A percentile compares a stretch with the other conserved stretches of the same genome.
Evolutionary conservation across 2,113 vertebrate species (phyloP).

Genomic region (Machaerirhynchus nigripectus): DNA sequence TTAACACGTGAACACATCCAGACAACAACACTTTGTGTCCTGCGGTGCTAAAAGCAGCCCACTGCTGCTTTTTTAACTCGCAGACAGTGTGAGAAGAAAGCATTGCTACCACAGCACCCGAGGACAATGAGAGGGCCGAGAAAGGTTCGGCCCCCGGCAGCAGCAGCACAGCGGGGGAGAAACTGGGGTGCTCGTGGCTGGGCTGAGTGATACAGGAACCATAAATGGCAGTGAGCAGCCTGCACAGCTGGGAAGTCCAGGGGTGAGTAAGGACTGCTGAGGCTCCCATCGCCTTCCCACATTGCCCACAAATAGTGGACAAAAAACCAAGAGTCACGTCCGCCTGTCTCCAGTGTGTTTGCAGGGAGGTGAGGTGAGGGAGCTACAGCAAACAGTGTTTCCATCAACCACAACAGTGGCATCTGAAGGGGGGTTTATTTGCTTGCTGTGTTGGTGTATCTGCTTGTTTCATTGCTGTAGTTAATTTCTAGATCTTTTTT

Average conservation of each 20-base stretch:
- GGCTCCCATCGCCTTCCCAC: background rate
- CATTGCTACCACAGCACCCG: background rate
- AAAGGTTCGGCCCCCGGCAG: background rate
- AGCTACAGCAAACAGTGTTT: background rate
- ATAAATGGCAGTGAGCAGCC: background rate
- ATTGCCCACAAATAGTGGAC: background rate
- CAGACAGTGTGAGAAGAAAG: background rate
- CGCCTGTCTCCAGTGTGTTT: rapidly evolving
- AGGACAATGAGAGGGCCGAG: background rate
- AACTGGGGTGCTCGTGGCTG: background rate
- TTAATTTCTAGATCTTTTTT: background rate
- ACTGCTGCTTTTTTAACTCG: background rate
- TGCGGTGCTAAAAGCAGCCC: background rate
- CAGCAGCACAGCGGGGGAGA: background rate
- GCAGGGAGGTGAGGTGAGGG: background rate
- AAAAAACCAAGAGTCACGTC: background rate
- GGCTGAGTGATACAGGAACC: background rate
- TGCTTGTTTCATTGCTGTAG: background rate
- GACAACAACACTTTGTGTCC: background rate
- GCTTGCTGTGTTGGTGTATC: background rate
- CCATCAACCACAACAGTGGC: background rate
- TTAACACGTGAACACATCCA: background rate
- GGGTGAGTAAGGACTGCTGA: background rate
- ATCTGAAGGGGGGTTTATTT: background rate
- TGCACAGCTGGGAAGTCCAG: background rate